phyloP scores from a whole-genome alignment of 2,888 invertebrate species.

The Aporophyla lueneburgensis region DNA sequence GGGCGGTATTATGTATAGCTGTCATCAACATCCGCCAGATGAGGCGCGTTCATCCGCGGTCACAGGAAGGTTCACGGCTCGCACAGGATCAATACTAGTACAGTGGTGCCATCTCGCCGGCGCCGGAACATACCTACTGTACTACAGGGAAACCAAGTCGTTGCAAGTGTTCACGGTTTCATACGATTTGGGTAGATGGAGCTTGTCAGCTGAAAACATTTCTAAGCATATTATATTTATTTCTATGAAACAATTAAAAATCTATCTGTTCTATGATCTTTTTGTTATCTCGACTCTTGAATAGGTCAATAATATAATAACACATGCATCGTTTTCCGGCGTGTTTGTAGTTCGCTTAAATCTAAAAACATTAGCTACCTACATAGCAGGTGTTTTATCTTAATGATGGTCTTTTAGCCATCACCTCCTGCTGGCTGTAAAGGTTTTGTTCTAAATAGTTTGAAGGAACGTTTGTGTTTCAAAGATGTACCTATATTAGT shows the following conservation, averaged over 20 bases:
- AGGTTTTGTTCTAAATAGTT: no score
- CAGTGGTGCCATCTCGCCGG: constrained; percentile 60
- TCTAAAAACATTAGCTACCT: no score
- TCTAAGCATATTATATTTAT: neutral
- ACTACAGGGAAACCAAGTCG: neutral
- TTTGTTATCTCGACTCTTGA: no score
- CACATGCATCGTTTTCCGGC: no score
- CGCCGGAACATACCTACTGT: neutral
- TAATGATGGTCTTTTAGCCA: no score
- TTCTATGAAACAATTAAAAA: neutral
- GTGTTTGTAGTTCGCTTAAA: neutral
- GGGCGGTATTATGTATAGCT: constrained; percentile 53
- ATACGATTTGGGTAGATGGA: constrained; percentile 47
- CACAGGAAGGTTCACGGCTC: constrained; percentile 39
- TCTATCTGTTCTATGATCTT: neutral
- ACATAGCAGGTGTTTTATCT: neutral
- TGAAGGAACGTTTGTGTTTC: no score
- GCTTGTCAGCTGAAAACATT: constrained; percentile 15
- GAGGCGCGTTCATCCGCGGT: constrained; percentile 48
- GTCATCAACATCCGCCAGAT: constrained; percentile 56
- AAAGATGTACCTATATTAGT: no score
- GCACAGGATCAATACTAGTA: constrained; percentile 52
- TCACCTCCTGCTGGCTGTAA: no score
- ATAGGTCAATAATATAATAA: neutral
- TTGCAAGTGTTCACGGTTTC: constrained; percentile 14